Evolutionary conservation across 2,888 invertebrate species (phyloP).

Genomic region (Melieria crassipennis): DNA sequence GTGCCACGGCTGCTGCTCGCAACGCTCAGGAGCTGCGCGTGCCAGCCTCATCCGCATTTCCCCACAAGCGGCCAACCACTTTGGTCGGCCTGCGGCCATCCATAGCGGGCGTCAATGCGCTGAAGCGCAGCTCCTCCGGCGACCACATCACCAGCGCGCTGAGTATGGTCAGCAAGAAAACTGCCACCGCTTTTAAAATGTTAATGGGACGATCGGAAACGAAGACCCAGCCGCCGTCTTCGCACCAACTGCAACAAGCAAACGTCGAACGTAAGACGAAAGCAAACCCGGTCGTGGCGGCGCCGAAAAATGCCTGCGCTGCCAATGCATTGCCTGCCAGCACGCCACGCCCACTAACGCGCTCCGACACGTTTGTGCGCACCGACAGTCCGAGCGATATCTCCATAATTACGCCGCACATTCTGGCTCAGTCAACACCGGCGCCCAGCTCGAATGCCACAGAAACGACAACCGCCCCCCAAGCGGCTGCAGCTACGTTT

Average conservation of each 20-base stretch:
- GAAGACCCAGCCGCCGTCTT: constrained; percentile 37
- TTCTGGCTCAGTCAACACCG: constrained; percentile 40
- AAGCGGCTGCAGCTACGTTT: background rate
- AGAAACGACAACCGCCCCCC: constrained; percentile 23
- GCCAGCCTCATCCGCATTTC: constrained; percentile 27
- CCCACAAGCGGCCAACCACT: constrained; percentile 47
- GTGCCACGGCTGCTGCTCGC: constrained; percentile 34
- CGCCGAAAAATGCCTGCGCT: background rate
- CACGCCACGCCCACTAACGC: constrained; percentile 50
- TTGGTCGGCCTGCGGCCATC: constrained; percentile 46
- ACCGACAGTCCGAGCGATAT: constrained; percentile 50
- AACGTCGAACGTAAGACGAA: constrained; percentile 44
- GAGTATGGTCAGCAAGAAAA: constrained; percentile 55
- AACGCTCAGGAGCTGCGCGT: constrained; percentile 31
- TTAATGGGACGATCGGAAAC: constrained; percentile 53
- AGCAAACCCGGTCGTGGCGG: constrained; percentile 26
- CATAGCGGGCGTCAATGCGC: constrained; percentile 39
- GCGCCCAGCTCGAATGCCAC: constrained; percentile 11
- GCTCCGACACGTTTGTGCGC: constrained; percentile 64
- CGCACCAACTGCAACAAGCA: constrained; percentile 41
- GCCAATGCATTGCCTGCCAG: constrained; percentile 20
- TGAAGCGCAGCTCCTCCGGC: constrained; percentile 59
- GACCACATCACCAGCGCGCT: constrained; percentile 58
- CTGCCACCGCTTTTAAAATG: constrained; percentile 57
- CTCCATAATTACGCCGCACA: constrained; percentile 38